Evolutionary conservation across 1,140 invertebrate species (phyloP).

Genomic region (Mya arenaria): DNA sequence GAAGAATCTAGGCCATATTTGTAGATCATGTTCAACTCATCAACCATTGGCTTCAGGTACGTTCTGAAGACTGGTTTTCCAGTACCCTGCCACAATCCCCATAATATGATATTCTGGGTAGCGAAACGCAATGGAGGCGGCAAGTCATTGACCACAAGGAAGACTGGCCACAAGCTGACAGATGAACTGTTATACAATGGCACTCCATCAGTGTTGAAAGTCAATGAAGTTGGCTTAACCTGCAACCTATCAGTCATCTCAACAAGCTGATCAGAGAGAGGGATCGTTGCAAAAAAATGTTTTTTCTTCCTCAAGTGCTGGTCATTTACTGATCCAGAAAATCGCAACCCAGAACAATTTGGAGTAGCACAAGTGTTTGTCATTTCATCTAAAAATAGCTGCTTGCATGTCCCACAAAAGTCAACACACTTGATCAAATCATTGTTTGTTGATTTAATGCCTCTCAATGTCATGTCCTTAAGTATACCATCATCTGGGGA

Average conservation of each 20-base stretch:
- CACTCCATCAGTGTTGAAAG: constrained; percentile 26
- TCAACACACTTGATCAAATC: no score
- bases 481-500: no score
- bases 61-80: constrained; percentile 32
- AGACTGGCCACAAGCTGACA: constrained; percentile 36
- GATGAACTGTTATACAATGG: not conserved
- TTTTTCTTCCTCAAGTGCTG: constrained; percentile 1
- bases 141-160: constrained; percentile 10
- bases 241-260: not conserved
- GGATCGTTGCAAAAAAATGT: not conserved
- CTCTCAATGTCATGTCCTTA: no score
- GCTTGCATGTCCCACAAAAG: not conserved
- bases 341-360: not conserved
- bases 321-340: not conserved
- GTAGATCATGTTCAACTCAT: constrained; percentile 9
- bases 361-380: not conserved
- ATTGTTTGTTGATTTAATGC: not conserved
- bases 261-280: not conserved
- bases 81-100: constrained; percentile 32
- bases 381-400: not conserved
- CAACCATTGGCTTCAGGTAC: constrained; percentile 18
- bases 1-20: not conserved
- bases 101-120: constrained; percentile 22
- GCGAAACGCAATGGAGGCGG: constrained; percentile 11
- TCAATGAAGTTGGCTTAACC: not conserved